Evolutionary conservation across 2,113 vertebrate species (phyloP).

Genomic region (Colistium nudipinnis): DNA sequence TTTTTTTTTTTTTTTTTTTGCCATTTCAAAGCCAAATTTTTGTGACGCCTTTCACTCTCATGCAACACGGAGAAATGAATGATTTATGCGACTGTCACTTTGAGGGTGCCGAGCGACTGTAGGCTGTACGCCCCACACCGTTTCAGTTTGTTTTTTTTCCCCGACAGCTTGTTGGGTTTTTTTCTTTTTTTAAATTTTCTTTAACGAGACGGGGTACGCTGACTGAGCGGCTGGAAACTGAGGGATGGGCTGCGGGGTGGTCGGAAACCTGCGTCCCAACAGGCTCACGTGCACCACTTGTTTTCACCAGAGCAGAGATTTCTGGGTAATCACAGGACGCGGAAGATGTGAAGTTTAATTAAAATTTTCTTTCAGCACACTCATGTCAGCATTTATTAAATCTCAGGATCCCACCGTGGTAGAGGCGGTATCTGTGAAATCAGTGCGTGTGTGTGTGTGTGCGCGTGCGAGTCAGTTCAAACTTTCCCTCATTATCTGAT

Average conservation of each 20-base stretch:
- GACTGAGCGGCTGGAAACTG: conserved; percentile 60
- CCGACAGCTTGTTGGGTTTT: conserved; percentile 26
- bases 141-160: conserved; percentile 41
- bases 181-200: background rate
- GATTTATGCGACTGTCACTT: conserved; percentile 68
- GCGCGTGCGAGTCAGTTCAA: conserved; percentile 29
- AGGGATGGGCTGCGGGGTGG: conserved; percentile 33
- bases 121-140: conserved; percentile 17
- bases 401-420: conserved; percentile 13
- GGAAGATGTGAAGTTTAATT: conserved; percentile 68
- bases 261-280: conserved; percentile 47
- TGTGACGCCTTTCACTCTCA: conserved; percentile 34
- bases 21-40: conserved; percentile 60
- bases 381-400: conserved; percentile 51
- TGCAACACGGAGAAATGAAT: conserved; percentile 58
- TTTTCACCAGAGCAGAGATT: conserved; percentile 41
- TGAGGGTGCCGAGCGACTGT: conserved; percentile 42
- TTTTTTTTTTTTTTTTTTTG: too few species aligned
- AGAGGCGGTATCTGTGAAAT: conserved; percentile 37
- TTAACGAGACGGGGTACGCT: conserved; percentile 44
- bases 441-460: conserved; percentile 32
- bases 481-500: conserved; percentile 44
- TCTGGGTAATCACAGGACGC: conserved; percentile 49
- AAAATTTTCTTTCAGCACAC: conserved; percentile 47
- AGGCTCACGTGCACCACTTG: conserved; percentile 45